Conservation (phyloP, 1,140 invertebrate species). For the Euura lappo region DNA sequence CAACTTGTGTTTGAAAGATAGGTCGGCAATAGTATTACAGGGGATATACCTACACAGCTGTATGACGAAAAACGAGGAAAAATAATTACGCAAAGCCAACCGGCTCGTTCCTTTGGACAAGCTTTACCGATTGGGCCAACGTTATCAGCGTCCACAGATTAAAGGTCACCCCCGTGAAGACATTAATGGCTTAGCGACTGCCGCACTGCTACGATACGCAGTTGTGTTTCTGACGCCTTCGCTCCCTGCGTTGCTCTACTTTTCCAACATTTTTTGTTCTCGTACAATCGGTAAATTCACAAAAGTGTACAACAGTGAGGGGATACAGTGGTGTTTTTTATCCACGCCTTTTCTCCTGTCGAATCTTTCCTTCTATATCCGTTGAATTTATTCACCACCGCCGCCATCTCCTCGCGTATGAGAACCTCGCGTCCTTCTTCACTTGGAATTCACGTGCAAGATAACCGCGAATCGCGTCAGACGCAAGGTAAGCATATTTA, state of each 20-base stretch:
- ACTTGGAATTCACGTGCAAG: neutral
- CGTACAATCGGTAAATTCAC: neutral
- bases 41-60: too few species aligned
- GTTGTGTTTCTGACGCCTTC: neutral
- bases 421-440: neutral
- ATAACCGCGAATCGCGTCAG: neutral
- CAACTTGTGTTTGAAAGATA: too few species aligned
- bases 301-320: neutral
- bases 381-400: neutral
- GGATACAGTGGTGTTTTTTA: neutral
- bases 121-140: conserved; percentile 19
- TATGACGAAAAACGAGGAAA: neutral
- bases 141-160: conserved; percentile 43
- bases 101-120: conserved; percentile 27
- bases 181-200: conserved; percentile 34
- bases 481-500: neutral
- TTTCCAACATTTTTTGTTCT: neutral
- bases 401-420: neutral
- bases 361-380: neutral
- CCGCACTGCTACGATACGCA: neutral
- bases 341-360: neutral
- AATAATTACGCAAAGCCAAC: neutral
- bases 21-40: too few species aligned
- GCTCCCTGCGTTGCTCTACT: neutral
- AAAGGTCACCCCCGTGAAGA: conserved; percentile 47